Evolutionary conservation across 2,113 vertebrate genomes (phyloP).

Genomic region (Carettochelys insculpta): DNA sequence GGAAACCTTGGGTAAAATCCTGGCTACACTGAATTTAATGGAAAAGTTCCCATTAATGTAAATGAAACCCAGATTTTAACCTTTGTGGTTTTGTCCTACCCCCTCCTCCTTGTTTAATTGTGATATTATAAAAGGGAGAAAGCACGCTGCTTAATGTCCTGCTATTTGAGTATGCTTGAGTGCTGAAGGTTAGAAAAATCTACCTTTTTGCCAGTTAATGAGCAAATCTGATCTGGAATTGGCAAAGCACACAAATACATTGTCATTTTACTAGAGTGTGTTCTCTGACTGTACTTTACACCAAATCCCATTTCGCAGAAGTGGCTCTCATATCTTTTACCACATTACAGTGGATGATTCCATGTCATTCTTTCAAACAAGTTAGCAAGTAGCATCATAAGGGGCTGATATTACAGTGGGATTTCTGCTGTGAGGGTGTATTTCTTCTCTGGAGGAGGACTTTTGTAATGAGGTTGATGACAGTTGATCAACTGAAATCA

Average conservation of each 20-base stretch:
- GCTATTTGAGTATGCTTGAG: not conserved
- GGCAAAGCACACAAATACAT: not conserved
- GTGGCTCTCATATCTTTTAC: slow-evolving; percentile 45
- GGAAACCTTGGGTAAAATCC: not conserved
- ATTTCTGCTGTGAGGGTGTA: slow-evolving; percentile 12
- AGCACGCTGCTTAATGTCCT: not conserved
- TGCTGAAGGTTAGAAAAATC: not conserved
- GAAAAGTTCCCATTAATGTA: not conserved
- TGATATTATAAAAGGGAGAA: not conserved
- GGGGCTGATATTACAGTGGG: slow-evolving; percentile 40
- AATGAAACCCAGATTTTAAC: not conserved
- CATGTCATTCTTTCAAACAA: slow-evolving; percentile 54
- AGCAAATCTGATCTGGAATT: not conserved
- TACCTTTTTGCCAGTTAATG: not conserved
- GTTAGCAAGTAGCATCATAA: slow-evolving; percentile 39
- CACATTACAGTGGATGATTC: slow-evolving; percentile 36
- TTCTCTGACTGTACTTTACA: slow-evolving; percentile 36
- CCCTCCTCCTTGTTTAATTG: not conserved
- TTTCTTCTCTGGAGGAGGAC: slow-evolving; percentile 28
- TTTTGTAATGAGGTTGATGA: slow-evolving; percentile 47
- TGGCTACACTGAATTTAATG: not conserved
- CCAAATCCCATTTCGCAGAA: slow-evolving; percentile 53
- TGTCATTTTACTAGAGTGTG: slow-evolving; percentile 33
- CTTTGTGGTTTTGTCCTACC: not conserved
- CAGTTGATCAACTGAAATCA: slow-evolving; percentile 37